Percentiles rank a stretch among this genome's conserved stretches.
Evolutionary conservation across 2,888 invertebrate genomes (phyloP).

Genomic region (Eupithecia vulgata): DNA sequence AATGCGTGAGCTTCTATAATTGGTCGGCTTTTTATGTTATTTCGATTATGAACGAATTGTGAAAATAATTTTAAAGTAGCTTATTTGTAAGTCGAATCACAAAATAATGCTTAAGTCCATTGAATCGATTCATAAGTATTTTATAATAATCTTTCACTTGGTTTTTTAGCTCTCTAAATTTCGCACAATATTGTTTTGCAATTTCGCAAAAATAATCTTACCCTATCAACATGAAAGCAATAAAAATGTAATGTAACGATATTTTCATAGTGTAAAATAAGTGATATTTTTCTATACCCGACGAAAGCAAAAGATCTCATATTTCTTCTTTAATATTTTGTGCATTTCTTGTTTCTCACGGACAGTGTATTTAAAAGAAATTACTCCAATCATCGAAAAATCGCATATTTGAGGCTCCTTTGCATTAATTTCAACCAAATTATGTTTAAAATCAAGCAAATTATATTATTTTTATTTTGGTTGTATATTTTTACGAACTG

Average conservation of each 20-base stretch:
- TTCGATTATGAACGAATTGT: conserved; percentile 46
- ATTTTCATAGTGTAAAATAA: conserved; percentile 79
- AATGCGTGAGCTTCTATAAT: conserved; percentile 78
- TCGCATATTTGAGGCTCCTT: conserved; percentile 27
- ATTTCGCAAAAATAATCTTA: conserved; percentile 67
- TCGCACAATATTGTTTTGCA: conserved; percentile 70
- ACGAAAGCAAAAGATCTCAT: conserved; percentile 52
- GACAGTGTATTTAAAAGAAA: conserved; percentile 21
- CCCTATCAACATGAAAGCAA: conserved; percentile 41
- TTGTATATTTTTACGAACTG: conserved; percentile 41
- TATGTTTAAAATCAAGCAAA: conserved; percentile 1
- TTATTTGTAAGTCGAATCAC: conserved; percentile 43
- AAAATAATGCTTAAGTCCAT: conserved; percentile 47
- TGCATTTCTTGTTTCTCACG: conserved; percentile 27
- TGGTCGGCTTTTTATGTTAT: conserved; percentile 61
- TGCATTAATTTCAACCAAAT: conserved; percentile 24
- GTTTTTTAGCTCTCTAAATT: conserved; percentile 69
- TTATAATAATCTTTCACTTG: conserved; percentile 63
- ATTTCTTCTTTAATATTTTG: conserved; percentile 38
- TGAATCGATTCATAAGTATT: conserved; percentile 56
- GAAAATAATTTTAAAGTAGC: conserved; percentile 14
- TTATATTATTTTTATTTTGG: background rate
- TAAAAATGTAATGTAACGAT: conserved; percentile 62
- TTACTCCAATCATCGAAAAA: conserved; percentile 21
- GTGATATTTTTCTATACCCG: conserved; percentile 74